phyloP scores from a whole-genome alignment of 2,888 invertebrate genomes.

The Amorpha juglandis region DNA sequence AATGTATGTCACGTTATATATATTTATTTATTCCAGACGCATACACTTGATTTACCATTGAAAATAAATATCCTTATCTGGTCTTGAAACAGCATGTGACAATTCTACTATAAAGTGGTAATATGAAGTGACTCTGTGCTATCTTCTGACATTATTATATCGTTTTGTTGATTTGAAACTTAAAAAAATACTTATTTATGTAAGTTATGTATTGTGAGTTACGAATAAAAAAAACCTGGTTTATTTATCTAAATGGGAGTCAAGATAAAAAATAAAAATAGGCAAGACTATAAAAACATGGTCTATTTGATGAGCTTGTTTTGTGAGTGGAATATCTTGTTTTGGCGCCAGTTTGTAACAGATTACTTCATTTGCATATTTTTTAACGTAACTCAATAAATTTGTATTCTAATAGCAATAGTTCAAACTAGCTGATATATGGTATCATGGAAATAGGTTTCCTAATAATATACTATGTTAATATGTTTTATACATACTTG shows the following conservation, averaged over 20 bases:
- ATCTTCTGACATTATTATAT: neutral
- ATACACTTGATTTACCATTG: neutral
- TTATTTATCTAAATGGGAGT: neutral
- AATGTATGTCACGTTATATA: neutral
- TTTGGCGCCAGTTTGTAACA: slow-evolving; percentile 15
- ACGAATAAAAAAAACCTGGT: neutral
- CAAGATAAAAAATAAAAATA: neutral
- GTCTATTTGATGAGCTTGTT: slow-evolving; percentile 2
- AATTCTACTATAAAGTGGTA: too few relatives aligned
- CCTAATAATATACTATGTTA: too few relatives aligned
- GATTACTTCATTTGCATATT: slow-evolving; percentile 17
- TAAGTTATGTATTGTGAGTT: neutral
- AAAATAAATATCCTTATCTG: neutral
- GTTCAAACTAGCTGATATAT: neutral
- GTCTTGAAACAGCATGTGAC: too few relatives aligned
- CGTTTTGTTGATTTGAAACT: neutral
- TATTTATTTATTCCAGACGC: neutral
- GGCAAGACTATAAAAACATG: neutral
- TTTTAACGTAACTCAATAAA: slow-evolving; percentile 6
- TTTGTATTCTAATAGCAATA: neutral
- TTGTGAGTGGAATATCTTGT: neutral
- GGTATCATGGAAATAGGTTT: neutral
- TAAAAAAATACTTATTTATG: neutral
- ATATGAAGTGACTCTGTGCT: too few relatives aligned
- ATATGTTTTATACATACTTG: too few relatives aligned